Percentiles rank a stretch among this genome's conserved stretches.
Conservation (phyloP, 2,113 vertebrate genomes). For the Mola mola region DNA sequence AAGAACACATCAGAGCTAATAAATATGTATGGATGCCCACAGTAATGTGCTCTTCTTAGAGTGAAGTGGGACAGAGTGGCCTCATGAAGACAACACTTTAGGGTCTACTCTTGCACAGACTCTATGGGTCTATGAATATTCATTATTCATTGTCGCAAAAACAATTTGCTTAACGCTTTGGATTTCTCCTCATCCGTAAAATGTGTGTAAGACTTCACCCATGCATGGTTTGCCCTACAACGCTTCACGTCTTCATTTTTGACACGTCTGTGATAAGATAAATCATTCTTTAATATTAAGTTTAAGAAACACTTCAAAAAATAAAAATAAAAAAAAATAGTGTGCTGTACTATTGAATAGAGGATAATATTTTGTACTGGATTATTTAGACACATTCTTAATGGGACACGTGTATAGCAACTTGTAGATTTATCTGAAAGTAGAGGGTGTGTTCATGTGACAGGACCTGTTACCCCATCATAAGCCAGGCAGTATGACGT, state of each 20-base stretch:
- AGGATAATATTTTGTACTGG: too few species aligned
- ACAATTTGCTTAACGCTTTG: slow-evolving; percentile 71
- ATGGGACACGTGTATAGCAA: slow-evolving; percentile 9
- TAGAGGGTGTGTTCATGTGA: slow-evolving; percentile 14
- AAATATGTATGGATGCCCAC: slow-evolving; percentile 75
- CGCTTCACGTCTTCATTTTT: slow-evolving; percentile 16
- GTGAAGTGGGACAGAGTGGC: slow-evolving; percentile 75
- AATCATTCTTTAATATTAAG: neutral
- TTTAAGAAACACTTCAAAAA: too few species aligned
- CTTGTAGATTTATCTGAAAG: slow-evolving; percentile 18
- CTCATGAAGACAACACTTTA: slow-evolving; percentile 76
- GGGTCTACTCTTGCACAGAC: slow-evolving; percentile 68
- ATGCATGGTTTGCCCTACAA: slow-evolving; percentile 41
- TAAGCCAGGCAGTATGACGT: slow-evolving; percentile 45
- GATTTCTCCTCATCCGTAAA: slow-evolving; percentile 63
- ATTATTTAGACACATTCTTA: slow-evolving; percentile 29
- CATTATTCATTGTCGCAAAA: slow-evolving; percentile 79
- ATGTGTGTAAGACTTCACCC: slow-evolving; percentile 43
- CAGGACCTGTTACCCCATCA: slow-evolving; percentile 38
- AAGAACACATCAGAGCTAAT: slow-evolving; percentile 74
- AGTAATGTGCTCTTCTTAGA: slow-evolving; percentile 77
- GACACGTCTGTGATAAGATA: slow-evolving; percentile 8
- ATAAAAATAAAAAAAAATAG: too few species aligned
- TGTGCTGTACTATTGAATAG: too few species aligned
- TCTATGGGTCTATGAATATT: slow-evolving; percentile 73